Conservation (phyloP, 2,888 invertebrate genomes). For the Sturmia bella region DNA sequence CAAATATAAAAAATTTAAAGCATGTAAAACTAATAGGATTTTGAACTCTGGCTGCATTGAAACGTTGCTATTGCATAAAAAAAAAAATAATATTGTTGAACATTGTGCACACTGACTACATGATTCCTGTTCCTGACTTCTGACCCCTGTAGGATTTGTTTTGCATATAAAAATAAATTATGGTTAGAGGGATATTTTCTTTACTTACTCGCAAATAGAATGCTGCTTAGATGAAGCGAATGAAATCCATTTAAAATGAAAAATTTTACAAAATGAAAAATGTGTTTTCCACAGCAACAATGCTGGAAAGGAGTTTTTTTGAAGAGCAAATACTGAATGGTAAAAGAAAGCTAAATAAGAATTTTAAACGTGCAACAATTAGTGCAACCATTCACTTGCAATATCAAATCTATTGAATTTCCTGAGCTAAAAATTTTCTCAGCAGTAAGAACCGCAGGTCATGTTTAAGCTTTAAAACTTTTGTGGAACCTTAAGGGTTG, state of each 20-base stretch:
- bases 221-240: neutral
- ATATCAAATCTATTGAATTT: no score
- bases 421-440: neutral
- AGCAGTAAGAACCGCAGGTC: no score
- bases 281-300: neutral
- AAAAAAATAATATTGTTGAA: constrained; percentile 13
- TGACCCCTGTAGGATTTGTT: constrained; percentile 45
- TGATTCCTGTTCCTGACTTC: constrained; percentile 52
- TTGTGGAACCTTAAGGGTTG: no score
- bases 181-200: constrained; percentile 14
- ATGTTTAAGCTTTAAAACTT: no score
- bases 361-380: neutral
- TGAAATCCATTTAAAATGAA: constrained; percentile 29
- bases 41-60: constrained; percentile 49
- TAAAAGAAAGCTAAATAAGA: neutral
- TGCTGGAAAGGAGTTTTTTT: neutral
- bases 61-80: constrained; percentile 15
- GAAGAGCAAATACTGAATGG: no score
- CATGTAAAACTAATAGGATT: constrained; percentile 61
- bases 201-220: neutral
- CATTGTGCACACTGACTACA: constrained; percentile 39
- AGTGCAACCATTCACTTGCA: no score
- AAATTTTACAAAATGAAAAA: neutral
- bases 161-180: constrained; percentile 48
- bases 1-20: constrained; percentile 55